Evolutionary conservation across 1,140 invertebrate species (phyloP).

Genomic region (Lepidurus packardi): DNA sequence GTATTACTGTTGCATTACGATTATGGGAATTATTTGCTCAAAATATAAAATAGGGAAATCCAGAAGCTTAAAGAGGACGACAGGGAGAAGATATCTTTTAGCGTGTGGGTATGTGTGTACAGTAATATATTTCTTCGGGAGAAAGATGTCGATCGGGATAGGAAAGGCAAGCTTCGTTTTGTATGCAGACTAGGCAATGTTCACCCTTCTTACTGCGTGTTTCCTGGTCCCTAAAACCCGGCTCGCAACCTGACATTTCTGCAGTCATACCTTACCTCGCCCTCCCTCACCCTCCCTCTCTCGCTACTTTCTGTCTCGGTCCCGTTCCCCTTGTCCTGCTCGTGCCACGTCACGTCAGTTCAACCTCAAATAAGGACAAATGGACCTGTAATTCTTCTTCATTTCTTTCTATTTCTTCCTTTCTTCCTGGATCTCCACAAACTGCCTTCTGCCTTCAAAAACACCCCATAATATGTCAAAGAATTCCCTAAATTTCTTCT

Average conservation of each 20-base stretch:
- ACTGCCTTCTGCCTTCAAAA: no score
- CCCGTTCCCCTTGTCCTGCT: background rate
- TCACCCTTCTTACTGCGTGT: background rate
- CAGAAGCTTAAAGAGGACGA: no score
- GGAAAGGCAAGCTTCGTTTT: conserved; percentile 3
- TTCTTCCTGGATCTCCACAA: background rate
- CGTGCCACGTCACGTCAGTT: conserved; percentile 1
- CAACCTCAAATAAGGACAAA: conserved; percentile 19
- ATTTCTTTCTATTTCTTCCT: background rate
- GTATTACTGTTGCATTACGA: no score
- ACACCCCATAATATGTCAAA: no score
- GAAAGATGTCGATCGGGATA: background rate
- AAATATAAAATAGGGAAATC: no score
- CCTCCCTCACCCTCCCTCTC: background rate
- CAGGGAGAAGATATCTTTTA: no score
- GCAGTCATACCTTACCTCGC: conserved; percentile 17
- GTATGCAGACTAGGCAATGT: conserved; percentile 15
- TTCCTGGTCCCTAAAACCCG: background rate
- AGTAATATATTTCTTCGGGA: background rate
- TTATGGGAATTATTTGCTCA: no score
- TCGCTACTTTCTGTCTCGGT: background rate
- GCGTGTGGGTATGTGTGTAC: no score
- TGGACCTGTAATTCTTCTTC: background rate
- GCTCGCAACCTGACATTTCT: background rate
- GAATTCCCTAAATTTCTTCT: no score